Percentiles rank a stretch among this genome's conserved stretches.
These are phyloP conservation scores for Magallana nippona DNA, from an alignment of 2,888 invertebrate species.

Conservation along the genomic window DNA sequence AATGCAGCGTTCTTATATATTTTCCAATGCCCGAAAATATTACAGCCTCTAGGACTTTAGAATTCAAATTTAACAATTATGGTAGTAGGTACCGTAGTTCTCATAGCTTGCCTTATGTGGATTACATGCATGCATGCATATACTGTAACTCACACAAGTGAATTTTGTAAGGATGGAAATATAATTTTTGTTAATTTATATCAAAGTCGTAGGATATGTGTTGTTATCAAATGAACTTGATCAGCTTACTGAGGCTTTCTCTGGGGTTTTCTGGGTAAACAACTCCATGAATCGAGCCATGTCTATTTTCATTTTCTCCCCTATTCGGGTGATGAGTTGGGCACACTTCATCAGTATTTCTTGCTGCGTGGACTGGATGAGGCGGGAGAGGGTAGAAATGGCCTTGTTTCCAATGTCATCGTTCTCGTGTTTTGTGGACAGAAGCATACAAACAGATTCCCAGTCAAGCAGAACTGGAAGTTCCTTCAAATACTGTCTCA, in stretches of 20 bases:
- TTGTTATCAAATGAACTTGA: no score
- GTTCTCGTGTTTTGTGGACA: slow-evolving; percentile 69
- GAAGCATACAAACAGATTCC: slow-evolving; percentile 61
- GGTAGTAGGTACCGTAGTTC: no score
- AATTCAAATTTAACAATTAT: no score
- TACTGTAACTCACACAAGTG: no score
- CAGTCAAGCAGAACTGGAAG: slow-evolving; percentile 71
- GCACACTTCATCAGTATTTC: slow-evolving; percentile 70
- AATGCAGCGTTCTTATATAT: no score
- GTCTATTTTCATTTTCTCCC: slow-evolving; percentile 71
- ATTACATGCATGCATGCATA: no score
- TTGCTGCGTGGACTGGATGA: slow-evolving; percentile 63
- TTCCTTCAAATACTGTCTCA: slow-evolving; percentile 71
- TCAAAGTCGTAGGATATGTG: no score
- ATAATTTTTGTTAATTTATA: no score
- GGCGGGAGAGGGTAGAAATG: slow-evolving; percentile 62
- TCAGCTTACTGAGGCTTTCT: slow-evolving; percentile 68
- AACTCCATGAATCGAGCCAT: slow-evolving; percentile 68
- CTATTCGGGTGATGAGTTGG: slow-evolving; percentile 66
- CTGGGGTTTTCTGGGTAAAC: slow-evolving; percentile 67
- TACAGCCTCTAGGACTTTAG: no score
- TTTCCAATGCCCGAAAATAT: no score
- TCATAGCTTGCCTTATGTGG: no score
- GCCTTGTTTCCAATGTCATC: slow-evolving; percentile 68
- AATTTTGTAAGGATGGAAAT: no score